These are phyloP conservation scores for Metellina segmentata DNA, from an alignment of 2,888 invertebrate species.

Conservation along the genomic window DNA sequence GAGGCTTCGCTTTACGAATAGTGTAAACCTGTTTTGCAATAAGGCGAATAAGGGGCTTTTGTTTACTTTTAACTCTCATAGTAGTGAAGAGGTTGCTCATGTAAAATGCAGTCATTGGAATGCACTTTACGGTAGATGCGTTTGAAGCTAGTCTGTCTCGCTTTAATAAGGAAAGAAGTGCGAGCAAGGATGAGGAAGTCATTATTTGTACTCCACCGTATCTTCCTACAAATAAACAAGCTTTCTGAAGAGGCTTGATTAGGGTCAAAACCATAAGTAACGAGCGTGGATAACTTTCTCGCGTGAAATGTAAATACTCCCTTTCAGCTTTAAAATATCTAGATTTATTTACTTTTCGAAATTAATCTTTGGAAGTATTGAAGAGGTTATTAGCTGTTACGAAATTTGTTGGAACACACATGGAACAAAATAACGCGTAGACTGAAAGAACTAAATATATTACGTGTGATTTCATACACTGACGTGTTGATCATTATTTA, in stretches of 20 bases:
- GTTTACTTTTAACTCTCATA: neutral
- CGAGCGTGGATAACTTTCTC: neutral
- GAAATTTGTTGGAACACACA: neutral
- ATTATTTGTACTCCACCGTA: neutral
- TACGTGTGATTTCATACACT: neutral
- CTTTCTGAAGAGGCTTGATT: neutral
- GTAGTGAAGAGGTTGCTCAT: neutral
- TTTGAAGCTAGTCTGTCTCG: neutral
- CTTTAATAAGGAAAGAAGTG: neutral
- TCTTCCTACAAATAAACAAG: neutral
- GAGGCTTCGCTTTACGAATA: neutral
- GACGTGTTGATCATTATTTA: neutral
- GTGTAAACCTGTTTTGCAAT: neutral
- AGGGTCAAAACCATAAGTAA: neutral
- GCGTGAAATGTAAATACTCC: neutral
- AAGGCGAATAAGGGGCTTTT: neutral
- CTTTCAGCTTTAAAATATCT: neutral
- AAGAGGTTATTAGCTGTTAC: neutral
- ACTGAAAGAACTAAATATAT: neutral
- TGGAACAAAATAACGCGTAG: no score
- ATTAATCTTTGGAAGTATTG: neutral
- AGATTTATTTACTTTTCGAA: neutral
- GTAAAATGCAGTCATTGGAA: neutral
- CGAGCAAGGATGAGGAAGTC: neutral
- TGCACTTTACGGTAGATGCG: neutral